These are phyloP conservation scores for Oligia latruncula DNA, from an alignment of 2,888 invertebrate genomes.

Conservation along the genomic window DNA sequence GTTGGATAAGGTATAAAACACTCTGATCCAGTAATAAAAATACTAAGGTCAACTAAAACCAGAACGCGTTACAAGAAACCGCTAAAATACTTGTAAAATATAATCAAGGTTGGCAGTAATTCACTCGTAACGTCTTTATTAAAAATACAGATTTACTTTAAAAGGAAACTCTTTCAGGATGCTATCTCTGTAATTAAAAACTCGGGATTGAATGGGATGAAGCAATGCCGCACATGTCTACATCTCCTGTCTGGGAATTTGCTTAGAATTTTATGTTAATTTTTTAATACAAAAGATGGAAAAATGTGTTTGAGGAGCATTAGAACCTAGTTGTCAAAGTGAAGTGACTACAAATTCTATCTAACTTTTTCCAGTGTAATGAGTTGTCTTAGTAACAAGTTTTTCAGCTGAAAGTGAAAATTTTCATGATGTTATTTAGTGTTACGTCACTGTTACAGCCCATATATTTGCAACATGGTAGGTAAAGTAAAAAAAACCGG, in stretches of 20 bases:
- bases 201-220: neutral
- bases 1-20: neutral
- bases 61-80: neutral
- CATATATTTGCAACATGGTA: too few relatives aligned
- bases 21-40: too few relatives aligned
- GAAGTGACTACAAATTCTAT: neutral
- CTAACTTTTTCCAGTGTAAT: neutral
- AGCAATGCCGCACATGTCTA: neutral
- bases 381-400: neutral
- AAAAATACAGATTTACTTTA: slow-evolving; percentile 18
- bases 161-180: slow-evolving; percentile 9
- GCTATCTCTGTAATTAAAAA: slow-evolving; percentile 74
- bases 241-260: neutral
- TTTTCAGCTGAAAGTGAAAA: neutral
- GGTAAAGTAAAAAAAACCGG: too few relatives aligned
- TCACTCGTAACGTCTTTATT: slow-evolving; percentile 6
- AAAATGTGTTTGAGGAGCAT: neutral
- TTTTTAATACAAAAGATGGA: neutral
- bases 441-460: too few relatives aligned
- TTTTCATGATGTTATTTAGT: neutral
- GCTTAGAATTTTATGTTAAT: neutral
- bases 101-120: slow-evolving; percentile 3
- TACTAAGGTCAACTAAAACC: slow-evolving; percentile 5
- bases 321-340: neutral
- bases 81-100: slow-evolving; percentile 1